These are phyloP conservation scores for Grapholita molesta DNA, from an alignment of 1,140 invertebrate genomes.

Conservation along the genomic window DNA sequence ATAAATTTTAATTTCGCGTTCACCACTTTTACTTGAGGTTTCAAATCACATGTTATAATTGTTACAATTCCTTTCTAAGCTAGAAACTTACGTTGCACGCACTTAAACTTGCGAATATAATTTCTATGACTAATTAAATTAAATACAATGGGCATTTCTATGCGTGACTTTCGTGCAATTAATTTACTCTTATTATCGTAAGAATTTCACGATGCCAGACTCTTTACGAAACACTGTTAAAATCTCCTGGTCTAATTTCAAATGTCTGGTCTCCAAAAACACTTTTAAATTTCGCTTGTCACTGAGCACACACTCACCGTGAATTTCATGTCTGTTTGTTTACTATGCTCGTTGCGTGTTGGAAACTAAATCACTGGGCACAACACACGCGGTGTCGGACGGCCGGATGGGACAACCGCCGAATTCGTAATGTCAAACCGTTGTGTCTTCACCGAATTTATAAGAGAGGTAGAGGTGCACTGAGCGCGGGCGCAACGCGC, in stretches of 20 bases:
- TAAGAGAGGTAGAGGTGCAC: slow-evolving; percentile 53
- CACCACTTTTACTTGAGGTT: slow-evolving; percentile 65
- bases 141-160: not conserved
- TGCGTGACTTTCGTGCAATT: not conserved
- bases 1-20: slow-evolving; percentile 71
- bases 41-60: not conserved
- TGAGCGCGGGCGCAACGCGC: slow-evolving; percentile 27
- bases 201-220: not conserved
- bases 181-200: not conserved
- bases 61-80: not conserved
- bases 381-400: slow-evolving; percentile 51
- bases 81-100: not conserved
- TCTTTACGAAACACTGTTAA: not conserved
- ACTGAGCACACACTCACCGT: slow-evolving; percentile 63
- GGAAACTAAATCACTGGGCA: slow-evolving; percentile 65
- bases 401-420: slow-evolving; percentile 63
- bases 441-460: slow-evolving; percentile 72
- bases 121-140: not conserved
- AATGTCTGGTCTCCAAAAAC: slow-evolving; percentile 10
- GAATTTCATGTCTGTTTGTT: slow-evolving; percentile 70
- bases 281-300: not conserved
- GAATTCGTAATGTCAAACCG: slow-evolving; percentile 73
- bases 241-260: not conserved
- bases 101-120: not conserved
- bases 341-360: slow-evolving; percentile 55